Base-by-base conservation (phyloP, 2,113 vertebrate species). In the Cyprinus carpio region DNA sequence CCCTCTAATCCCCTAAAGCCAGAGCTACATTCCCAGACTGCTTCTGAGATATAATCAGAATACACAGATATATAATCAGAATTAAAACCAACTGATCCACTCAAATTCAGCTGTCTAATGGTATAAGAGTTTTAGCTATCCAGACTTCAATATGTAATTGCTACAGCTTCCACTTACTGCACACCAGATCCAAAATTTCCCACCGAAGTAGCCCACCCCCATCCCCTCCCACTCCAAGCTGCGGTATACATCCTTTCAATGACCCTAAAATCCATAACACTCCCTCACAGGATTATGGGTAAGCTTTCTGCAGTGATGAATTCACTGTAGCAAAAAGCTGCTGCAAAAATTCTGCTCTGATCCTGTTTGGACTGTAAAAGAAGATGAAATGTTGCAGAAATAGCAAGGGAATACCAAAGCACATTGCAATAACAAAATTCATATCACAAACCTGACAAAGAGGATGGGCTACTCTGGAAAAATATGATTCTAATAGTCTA, bases 281-380 rank as follows among this genome's bases (percentile, higher is more conserved):
- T 2, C 85, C 84, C 69, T 37, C 82, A 81, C 58, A 84, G 86
- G 71, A 60, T 84, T 84, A 58, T 67, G 75, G 71, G 76, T 85
- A 76, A 90, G 46, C 2, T 54, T 85, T 87, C 85, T 25, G 12
- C 37, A 74, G 76, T 64, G 49, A 83, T 82, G 72, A 81, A 51
- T 10, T 74, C 51, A 49, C 40, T n/a, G 49, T 60, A 81, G 81
- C 64, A 80, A 79, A 88, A 91, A 69, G 40, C 75, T 78, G 76
- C 29, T 84, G 64, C 43, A 83, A 81, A 84, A 58, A 89, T 86
- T 37, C 54, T 37, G 43, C 15, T 72, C 72, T 80, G 76, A 86
- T 92, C 80, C 51, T 76, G 40, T 87, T 87, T 56, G 74, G 85
- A 86, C 79, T 83, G 83, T 84, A 20, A 85, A 60, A 60, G 37